Percentiles rank a stretch among this genome's conserved stretches.
phyloP scores from a whole-genome alignment of 1,140 invertebrate genomes.

The Paramacrobiotus metropolitanus region DNA sequence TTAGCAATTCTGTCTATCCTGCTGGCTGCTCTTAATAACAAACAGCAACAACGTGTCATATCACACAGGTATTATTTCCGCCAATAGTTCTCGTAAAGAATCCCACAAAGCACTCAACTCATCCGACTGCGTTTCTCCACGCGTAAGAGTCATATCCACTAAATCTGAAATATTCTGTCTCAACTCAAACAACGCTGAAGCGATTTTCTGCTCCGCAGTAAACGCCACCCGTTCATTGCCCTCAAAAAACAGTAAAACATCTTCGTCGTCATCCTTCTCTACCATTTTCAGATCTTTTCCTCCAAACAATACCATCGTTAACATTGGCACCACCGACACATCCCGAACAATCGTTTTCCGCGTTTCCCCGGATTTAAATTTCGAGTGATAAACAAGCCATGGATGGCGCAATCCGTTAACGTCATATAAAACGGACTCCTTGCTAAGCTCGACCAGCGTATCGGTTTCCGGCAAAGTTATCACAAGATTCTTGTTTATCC shows the following conservation, averaged over 20 bases:
- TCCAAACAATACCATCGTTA: neutral
- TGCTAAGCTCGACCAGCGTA: neutral
- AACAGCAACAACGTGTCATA: no score
- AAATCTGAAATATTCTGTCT: neutral
- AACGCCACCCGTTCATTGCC: neutral
- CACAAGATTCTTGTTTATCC: neutral
- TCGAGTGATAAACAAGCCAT: neutral
- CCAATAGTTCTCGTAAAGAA: no score
- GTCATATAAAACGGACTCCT: neutral
- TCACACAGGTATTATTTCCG: no score
- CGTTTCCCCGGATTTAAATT: neutral
- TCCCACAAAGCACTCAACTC: neutral
- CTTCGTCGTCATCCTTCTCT: neutral
- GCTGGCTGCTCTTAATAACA: no score
- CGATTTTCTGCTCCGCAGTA: neutral
- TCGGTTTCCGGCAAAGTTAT: neutral
- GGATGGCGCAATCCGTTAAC: neutral
- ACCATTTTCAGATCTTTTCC: neutral
- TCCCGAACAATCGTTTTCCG: neutral
- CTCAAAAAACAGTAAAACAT: neutral
- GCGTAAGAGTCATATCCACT: neutral
- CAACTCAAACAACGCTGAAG: neutral
- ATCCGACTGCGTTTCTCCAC: neutral
- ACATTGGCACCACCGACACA: neutral
- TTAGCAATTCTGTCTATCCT: no score